These are phyloP conservation scores for Acromyrmex charruanus DNA, from an alignment of 1,140 invertebrate species.

Conservation along the genomic window DNA sequence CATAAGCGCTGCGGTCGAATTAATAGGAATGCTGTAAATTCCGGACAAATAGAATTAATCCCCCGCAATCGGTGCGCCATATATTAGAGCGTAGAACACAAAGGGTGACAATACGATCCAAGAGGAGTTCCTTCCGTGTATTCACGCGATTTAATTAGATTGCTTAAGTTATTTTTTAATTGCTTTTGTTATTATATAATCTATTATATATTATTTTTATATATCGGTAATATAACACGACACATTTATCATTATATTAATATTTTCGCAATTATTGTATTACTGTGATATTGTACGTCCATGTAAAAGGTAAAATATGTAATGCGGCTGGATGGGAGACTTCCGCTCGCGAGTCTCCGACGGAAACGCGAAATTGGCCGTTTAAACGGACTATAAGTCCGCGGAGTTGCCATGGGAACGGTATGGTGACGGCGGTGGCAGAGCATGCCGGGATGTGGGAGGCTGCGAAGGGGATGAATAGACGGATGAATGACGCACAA, in stretches of 20 bases:
- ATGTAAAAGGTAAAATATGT: constrained; percentile 15
- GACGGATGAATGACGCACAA: constrained; percentile 87
- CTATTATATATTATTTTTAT: constrained; percentile 3
- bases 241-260: background rate
- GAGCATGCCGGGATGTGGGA: constrained; percentile 68
- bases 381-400: constrained; percentile 73
- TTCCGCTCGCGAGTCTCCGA: constrained; percentile 63
- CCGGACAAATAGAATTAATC: constrained; percentile 67
- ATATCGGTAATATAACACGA: background rate
- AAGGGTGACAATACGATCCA: constrained; percentile 5
- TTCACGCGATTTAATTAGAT: constrained; percentile 23
- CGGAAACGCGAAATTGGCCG: constrained; percentile 68
- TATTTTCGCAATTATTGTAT: constrained; percentile 3
- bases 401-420: constrained; percentile 84
- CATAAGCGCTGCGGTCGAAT: constrained; percentile 64
- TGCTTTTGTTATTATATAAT: too few relatives aligned
- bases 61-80: constrained; percentile 68
- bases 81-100: constrained; percentile 52
- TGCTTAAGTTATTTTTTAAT: constrained; percentile 1
- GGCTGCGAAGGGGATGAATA: constrained; percentile 84
- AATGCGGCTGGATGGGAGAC: background rate
- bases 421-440: constrained; percentile 75
- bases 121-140: background rate
- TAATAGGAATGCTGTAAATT: constrained; percentile 66
- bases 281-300: background rate